Evolutionary conservation across 2,888 invertebrate genomes (phyloP), one percentile per base, ranked within the genome.

Genomic region (Temnothorax ravouxi): DNA sequence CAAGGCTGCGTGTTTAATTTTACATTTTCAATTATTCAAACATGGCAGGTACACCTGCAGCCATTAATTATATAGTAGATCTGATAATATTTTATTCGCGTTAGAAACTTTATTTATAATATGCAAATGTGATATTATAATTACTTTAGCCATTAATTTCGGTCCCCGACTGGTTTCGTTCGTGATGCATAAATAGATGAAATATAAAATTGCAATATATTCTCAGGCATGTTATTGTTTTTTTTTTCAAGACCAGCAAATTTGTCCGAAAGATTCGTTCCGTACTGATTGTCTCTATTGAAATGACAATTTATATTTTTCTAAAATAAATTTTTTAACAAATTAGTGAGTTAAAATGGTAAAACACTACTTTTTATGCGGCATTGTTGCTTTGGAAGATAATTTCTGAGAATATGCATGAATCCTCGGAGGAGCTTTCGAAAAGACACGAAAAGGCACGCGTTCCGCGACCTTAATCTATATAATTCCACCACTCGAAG

Each of bases 401-500:
- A 80, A 52, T 72, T 61, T 61, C 74, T 76, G 79, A 61, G 72
- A 82, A 71, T 52, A 71, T 52, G 54, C 59, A 9, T 52, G 50
- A 21, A 38, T 15, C 38, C 62, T 15, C 59, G 13, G 3, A 75
- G 15, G 15, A 59, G 13, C 34, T n/a, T 21, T 41, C 29, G 29
- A 29, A 29, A 25, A 25, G 25, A 25, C 25, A 25, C 25, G 25
- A 25, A 25, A 29, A 29, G 29, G 3, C 29, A 29, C 81, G 18
- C 74, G 54, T 54, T 82, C 69, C 66, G 21, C n/a, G 44, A 59
- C 62, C 80, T 86, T 90, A 89, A 90, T 86, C 87, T 90, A n/a
- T n/a, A n/a, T n/a, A 91, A 91, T 91, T 91, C 84, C 82, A 79
- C 56, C 74, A 62, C 87, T 72, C 72, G 72, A 89, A 88, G 88